Conservation (phyloP, 2,113 vertebrate species). For the Morone chrysops region DNA sequence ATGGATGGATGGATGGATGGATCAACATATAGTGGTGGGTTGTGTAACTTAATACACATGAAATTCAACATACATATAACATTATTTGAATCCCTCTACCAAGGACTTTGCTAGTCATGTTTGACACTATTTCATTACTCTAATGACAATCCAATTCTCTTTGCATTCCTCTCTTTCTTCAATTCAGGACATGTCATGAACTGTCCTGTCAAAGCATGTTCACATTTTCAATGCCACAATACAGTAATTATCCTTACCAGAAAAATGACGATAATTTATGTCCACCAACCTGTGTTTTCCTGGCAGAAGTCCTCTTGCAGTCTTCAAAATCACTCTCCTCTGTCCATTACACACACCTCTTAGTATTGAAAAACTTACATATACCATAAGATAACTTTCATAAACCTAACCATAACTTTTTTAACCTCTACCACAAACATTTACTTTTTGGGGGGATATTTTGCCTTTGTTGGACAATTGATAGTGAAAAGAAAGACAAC, state of each 20-base stretch:
- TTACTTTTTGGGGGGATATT: background rate
- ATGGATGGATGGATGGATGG: slow-evolving; percentile 45
- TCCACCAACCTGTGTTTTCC: background rate
- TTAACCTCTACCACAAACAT: too few relatives aligned
- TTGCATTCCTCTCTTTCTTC: background rate
- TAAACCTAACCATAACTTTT: too few relatives aligned
- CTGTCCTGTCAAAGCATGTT: background rate
- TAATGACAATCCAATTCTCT: background rate
- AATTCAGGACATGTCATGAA: background rate
- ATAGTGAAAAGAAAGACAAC: background rate
- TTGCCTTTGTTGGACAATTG: background rate
- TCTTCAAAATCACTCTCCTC: background rate
- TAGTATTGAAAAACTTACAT: background rate
- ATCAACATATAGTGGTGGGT: too few relatives aligned
- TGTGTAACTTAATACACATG: background rate
- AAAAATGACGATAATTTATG: background rate
- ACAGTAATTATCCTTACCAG: background rate
- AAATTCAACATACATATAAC: background rate
- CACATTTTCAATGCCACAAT: background rate
- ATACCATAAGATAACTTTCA: background rate
- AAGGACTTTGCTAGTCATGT: background rate
- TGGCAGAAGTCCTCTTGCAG: background rate
- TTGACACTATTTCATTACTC: background rate
- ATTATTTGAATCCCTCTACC: background rate
- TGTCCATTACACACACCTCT: background rate